Evolutionary conservation across 2,113 vertebrate species (phyloP).

Genomic region (Cyprinodon brontotheroides): DNA sequence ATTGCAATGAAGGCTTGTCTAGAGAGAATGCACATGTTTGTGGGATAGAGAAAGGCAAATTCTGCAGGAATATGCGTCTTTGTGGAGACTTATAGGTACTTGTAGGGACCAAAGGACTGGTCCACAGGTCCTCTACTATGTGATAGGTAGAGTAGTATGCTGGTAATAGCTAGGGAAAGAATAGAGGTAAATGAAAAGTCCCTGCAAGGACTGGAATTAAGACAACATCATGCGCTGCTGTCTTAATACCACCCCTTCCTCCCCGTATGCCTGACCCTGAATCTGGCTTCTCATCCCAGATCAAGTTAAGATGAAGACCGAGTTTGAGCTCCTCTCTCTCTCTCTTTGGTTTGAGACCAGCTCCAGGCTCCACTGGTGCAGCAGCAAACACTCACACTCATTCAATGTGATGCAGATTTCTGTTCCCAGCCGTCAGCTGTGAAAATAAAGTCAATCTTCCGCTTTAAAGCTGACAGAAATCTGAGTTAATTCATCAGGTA

Average conservation of each 20-base stretch:
- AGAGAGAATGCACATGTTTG: too few relatives aligned
- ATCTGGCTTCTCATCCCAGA: slow-evolving; percentile 29
- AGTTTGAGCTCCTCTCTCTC: not conserved
- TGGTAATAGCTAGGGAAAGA: not conserved
- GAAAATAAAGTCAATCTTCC: not conserved
- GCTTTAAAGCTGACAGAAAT: not conserved
- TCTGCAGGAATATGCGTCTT: too few relatives aligned
- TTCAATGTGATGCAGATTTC: not conserved
- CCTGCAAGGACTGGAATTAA: too few relatives aligned
- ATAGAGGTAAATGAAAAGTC: too few relatives aligned
- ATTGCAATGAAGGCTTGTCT: too few relatives aligned
- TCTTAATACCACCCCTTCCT: slow-evolving; percentile 42
- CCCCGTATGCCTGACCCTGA: slow-evolving; percentile 39
- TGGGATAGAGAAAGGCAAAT: too few relatives aligned
- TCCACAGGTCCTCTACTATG: too few relatives aligned
- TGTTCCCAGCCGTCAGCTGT: not conserved
- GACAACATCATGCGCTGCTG: slow-evolving; percentile 5
- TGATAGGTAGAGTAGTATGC: too few relatives aligned
- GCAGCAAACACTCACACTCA: not conserved
- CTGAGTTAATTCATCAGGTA: not conserved
- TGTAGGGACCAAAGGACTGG: too few relatives aligned
- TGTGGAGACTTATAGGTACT: too few relatives aligned
- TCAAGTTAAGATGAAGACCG: slow-evolving; percentile 1
- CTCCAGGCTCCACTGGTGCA: not conserved
- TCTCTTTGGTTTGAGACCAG: not conserved